Evolutionary conservation across 1,140 invertebrate genomes (phyloP).

Genomic region (Ceratina calcarata): DNA sequence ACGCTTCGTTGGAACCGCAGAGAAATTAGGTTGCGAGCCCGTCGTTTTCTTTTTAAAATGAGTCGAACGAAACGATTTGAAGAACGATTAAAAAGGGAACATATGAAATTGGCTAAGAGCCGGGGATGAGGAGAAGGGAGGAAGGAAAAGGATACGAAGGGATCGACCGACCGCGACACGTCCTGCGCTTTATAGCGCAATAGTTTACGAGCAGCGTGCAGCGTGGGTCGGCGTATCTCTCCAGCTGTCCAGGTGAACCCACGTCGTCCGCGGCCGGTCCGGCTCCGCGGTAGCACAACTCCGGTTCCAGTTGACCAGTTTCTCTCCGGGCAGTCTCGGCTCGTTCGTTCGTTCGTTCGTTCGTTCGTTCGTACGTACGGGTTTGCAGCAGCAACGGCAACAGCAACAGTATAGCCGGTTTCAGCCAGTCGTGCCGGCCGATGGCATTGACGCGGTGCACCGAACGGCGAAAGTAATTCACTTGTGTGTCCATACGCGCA

Average conservation of each 20-base stretch:
- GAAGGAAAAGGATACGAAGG: conserved; percentile 23
- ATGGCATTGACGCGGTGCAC: conserved; percentile 71
- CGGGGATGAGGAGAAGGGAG: conserved; percentile 1
- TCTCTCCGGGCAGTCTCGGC: conserved; percentile 56
- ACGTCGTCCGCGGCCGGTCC: conserved; percentile 60
- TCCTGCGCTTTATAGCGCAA: conserved; percentile 74
- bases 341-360: conserved; percentile 32
- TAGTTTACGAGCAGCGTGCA: conserved; percentile 68
- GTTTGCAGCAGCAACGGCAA: not conserved
- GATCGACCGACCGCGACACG: conserved; percentile 62
- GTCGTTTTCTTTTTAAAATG: no score
- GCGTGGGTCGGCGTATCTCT: conserved; percentile 75
- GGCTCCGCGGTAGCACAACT: conserved; percentile 66
- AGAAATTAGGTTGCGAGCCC: not conserved
- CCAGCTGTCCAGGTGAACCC: conserved; percentile 64
- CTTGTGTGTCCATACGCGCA: conserved; percentile 36
- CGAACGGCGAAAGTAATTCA: conserved; percentile 73
- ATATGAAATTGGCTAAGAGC: not conserved
- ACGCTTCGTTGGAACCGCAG: not conserved
- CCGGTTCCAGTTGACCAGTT: conserved; percentile 73
- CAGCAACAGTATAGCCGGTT: conserved; percentile 43
- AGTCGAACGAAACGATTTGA: no score
- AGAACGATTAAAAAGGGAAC: no score
- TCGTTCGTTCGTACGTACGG: not conserved
- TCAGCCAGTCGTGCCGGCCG: conserved; percentile 55